Conservation (phyloP, 2,888 invertebrate genomes). For the Coelinius sp. region DNA sequence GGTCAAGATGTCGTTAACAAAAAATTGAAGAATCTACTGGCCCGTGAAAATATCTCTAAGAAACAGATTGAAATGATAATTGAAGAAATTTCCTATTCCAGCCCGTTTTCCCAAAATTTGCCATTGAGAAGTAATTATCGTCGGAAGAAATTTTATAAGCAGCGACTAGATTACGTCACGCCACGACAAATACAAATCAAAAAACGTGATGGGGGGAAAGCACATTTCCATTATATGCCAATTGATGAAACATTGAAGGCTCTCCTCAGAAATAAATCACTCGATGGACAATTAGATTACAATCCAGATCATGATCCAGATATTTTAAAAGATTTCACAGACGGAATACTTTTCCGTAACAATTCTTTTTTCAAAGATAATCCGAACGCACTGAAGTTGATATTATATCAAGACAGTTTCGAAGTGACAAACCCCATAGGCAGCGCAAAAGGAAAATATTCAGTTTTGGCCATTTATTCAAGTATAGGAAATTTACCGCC, state of each 20-base stretch:
- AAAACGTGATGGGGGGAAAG: not conserved
- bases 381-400: not conserved
- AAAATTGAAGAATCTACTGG: not conserved
- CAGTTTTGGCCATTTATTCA: constrained; percentile 42
- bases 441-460: constrained; percentile 42
- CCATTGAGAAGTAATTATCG: not conserved
- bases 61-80: not conserved
- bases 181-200: not conserved
- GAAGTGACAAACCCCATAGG: constrained; percentile 42
- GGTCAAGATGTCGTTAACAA: not conserved
- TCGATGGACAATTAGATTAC: not conserved
- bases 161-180: not conserved
- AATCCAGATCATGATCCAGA: not conserved
- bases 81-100: not conserved
- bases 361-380: not conserved
- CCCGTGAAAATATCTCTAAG: not conserved
- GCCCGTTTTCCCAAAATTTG: not conserved
- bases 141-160: not conserved
- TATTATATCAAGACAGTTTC: constrained; percentile 42
- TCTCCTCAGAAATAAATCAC: not conserved
- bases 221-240: not conserved
- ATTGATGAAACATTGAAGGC: not conserved
- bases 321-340: not conserved
- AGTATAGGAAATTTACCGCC: constrained; percentile 39
- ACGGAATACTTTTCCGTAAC: not conserved